Conservation (phyloP, 1,140 invertebrate species). For the Zophobas atratus region DNA sequence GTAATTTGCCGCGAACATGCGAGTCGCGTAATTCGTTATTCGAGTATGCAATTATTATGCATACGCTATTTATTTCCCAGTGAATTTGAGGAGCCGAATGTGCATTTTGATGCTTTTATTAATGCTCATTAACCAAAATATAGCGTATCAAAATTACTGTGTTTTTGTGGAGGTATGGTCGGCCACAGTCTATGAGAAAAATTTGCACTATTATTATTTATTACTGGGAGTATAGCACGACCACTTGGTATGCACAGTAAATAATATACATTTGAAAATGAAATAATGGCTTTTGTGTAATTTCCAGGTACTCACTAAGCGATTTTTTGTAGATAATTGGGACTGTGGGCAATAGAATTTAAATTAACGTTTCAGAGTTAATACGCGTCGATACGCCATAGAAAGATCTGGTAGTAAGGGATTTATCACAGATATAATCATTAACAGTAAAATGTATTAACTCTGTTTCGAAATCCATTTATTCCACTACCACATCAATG, state of each 20-base stretch:
- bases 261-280: constrained; percentile 14
- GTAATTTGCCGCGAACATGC: constrained; percentile 39
- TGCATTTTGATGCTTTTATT: constrained; percentile 33
- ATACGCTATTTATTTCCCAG: constrained; percentile 17
- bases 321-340: constrained; percentile 29
- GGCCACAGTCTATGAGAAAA: neutral
- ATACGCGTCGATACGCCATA: neutral
- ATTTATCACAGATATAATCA: neutral
- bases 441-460: neutral
- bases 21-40: constrained; percentile 31
- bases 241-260: constrained; percentile 11
- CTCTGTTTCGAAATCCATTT: too few species aligned
- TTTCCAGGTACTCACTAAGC: constrained; percentile 16
- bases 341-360: constrained; percentile 8
- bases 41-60: constrained; percentile 34
- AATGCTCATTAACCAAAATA: constrained; percentile 7
- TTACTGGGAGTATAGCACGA: constrained; percentile 11
- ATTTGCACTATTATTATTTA: constrained; percentile 2
- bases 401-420: neutral
- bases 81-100: constrained; percentile 10
- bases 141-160: neutral
- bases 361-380: constrained; percentile 19
- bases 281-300: constrained; percentile 34
- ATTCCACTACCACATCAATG: too few species aligned
- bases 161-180: neutral